Conservation (phyloP, 2,113 vertebrate species). For the Zapornia atra region DNA sequence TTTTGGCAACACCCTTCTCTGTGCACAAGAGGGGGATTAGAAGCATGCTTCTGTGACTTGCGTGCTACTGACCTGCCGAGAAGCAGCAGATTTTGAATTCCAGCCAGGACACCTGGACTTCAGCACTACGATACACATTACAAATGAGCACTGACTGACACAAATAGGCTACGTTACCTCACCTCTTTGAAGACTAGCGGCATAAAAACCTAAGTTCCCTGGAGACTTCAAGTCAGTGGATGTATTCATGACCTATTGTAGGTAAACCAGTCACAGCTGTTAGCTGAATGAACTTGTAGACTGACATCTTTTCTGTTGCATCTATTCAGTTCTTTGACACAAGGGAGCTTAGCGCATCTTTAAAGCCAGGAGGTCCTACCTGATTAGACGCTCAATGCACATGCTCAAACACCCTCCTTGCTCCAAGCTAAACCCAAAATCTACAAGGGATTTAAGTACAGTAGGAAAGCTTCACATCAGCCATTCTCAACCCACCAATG, state of each 20-base stretch:
- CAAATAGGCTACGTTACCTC: not conserved
- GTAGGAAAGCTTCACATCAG: not conserved
- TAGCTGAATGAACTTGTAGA: not conserved
- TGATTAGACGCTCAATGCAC: not conserved
- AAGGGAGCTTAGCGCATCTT: fast-evolving
- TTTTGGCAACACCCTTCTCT: not conserved
- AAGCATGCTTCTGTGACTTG: not conserved
- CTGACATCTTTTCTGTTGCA: not conserved
- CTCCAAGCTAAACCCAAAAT: not conserved
- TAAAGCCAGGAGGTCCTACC: not conserved
- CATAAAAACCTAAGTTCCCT: not conserved
- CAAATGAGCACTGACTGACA: not conserved
- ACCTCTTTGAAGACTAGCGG: not conserved
- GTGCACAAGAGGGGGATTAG: not conserved
- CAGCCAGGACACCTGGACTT: not conserved
- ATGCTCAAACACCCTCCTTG: not conserved
- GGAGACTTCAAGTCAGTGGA: not conserved
- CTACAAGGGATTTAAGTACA: not conserved
- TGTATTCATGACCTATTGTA: not conserved
- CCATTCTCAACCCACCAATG: not conserved
- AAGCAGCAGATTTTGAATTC: not conserved
- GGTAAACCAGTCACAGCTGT: not conserved
- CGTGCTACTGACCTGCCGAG: not conserved
- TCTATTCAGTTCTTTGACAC: not conserved
- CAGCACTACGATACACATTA: not conserved